Percentiles rank a stretch among this genome's conserved stretches.
phyloP scores from a whole-genome alignment of 2,113 vertebrate genomes.

The Macaca mulatta region DNA sequence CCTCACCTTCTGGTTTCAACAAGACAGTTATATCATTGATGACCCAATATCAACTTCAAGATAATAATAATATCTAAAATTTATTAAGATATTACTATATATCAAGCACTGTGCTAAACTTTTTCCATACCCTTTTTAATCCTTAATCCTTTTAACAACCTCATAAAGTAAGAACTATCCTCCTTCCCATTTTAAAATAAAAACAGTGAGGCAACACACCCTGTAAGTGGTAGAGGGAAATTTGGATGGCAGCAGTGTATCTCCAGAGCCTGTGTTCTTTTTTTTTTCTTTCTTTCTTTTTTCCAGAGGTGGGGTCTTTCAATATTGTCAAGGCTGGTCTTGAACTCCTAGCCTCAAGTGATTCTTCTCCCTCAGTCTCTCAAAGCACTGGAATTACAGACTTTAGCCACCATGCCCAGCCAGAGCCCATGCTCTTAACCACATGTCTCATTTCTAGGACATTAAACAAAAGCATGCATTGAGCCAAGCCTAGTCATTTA shows the following conservation, averaged over 20 bases:
- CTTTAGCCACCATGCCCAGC: no score
- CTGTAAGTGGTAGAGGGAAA: not conserved
- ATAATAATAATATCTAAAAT: not conserved
- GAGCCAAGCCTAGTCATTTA: not conserved
- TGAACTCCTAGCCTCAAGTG: no score
- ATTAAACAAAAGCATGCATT: not conserved
- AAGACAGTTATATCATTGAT: not conserved
- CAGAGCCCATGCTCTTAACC: not conserved
- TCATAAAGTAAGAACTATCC: not conserved
- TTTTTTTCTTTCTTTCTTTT: no score
- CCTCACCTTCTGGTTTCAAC: not conserved
- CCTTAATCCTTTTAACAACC: not conserved
- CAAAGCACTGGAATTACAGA: no score
- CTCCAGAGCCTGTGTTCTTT: not conserved
- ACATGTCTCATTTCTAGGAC: not conserved
- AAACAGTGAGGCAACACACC: not conserved
- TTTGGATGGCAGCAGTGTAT: not conserved
- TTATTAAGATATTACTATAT: not conserved
- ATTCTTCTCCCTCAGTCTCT: no score
- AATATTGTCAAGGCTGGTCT: no score
- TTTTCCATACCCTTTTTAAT: not conserved
- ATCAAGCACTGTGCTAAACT: not conserved
- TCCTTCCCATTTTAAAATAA: not conserved
- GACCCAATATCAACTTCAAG: not conserved
- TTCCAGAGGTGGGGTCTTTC: no score